A percentile compares a stretch with the other conserved stretches of the same genome.
Conservation (phyloP, 1,140 invertebrate genomes). For the Dolichoris vasculosae region DNA sequence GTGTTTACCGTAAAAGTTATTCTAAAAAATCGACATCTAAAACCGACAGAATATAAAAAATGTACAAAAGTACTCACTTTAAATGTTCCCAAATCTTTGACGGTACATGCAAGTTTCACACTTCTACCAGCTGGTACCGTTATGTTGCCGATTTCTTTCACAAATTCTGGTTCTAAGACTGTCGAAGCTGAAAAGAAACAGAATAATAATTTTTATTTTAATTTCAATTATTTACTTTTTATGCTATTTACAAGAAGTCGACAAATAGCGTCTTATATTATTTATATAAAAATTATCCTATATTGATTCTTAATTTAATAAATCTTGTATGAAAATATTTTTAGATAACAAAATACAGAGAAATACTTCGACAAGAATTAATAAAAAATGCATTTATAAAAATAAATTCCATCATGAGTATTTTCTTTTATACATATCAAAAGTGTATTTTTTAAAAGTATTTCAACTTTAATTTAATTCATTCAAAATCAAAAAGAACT, state of each 20-base stretch:
- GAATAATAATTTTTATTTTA: neutral
- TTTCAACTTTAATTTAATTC: no score
- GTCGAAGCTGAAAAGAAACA: constrained; percentile 69
- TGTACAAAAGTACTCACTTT: constrained; percentile 77
- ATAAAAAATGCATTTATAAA: no score
- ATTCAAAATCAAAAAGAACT: no score
- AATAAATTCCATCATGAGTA: no score
- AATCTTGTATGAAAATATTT: no score
- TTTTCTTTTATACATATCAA: no score
- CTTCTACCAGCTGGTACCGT: constrained; percentile 87
- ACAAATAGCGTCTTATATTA: no score
- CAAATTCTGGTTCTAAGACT: constrained; percentile 78
- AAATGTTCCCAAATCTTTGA: constrained; percentile 90
- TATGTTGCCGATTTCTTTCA: constrained; percentile 79
- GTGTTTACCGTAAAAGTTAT: neutral
- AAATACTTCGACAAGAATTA: no score
- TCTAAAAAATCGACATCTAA: neutral
- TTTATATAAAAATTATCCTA: no score
- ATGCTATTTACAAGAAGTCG: neutral
- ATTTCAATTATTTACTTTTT: neutral
- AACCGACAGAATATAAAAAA: neutral
- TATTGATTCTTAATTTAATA: no score
- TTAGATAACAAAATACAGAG: no score
- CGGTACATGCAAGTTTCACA: constrained; percentile 90
- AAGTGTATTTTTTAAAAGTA: no score